phyloP scores from a whole-genome alignment of 2,888 invertebrate genomes.

The Ceratothoa steindachneri region DNA sequence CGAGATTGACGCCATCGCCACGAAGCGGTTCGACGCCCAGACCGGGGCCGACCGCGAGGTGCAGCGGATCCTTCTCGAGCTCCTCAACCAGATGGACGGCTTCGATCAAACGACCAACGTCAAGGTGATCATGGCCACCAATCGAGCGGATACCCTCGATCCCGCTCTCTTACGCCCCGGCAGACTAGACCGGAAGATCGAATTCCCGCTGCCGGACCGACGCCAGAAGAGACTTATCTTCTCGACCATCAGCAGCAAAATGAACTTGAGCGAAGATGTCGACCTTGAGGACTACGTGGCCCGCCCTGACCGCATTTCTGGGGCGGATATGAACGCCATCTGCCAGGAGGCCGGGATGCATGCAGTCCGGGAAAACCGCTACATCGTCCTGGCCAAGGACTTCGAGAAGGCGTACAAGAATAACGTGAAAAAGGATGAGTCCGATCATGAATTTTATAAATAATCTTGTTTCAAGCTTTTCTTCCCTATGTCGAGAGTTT shows the following conservation, averaged over 20 bases:
- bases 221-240: conserved; percentile 90
- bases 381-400: conserved; percentile 97
- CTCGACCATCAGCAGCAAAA: conserved; percentile 91
- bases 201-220: conserved; percentile 94
- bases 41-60: conserved; percentile 98
- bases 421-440: conserved; percentile 98
- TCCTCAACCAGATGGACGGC: conserved; percentile 99
- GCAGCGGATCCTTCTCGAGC: conserved; percentile 91
- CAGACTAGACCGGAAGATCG: conserved; percentile 95
- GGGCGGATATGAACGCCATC: conserved; percentile 98
- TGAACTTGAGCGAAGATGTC: conserved; percentile 97
- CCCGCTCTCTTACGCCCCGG: conserved; percentile 94
- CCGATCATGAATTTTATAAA: conserved; percentile 99
- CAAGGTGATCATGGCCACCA: conserved; percentile 93
- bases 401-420: conserved; percentile 99
- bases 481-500: background rate
- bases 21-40: conserved; percentile 97
- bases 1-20: conserved; percentile 99
- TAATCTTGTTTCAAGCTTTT: conserved; percentile 60
- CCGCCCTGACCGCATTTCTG: conserved; percentile 95
- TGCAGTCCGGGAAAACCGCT: conserved; percentile 97
- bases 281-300: conserved; percentile 99
- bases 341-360: conserved; percentile 99
- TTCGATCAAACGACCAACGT: conserved; percentile 99
- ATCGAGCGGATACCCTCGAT: conserved; percentile 95